Evolutionary conservation across 1,140 invertebrate genomes (phyloP).

Genomic region (Ips typographus): DNA sequence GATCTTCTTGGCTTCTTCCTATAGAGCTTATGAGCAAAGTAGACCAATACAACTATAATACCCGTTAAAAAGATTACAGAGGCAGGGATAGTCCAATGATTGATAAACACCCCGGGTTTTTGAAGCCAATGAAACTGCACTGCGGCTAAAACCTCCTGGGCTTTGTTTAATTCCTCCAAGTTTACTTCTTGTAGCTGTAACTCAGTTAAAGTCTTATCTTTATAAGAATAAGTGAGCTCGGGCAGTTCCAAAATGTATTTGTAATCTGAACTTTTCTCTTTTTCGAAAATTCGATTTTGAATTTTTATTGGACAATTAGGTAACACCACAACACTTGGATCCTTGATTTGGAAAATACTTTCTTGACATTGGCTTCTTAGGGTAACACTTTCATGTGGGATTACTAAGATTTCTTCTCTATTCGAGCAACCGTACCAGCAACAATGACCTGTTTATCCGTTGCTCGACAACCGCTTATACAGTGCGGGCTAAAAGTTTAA

Average conservation of each 20-base stretch:
- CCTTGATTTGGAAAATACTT: neutral
- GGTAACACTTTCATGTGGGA: neutral
- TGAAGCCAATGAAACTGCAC: neutral
- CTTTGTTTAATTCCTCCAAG: too few relatives aligned
- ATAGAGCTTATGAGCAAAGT: too few relatives aligned
- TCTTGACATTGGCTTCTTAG: neutral
- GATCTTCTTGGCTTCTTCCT: too few relatives aligned
- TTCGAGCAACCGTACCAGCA: too few relatives aligned
- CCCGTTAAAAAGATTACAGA: neutral
- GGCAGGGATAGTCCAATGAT: neutral
- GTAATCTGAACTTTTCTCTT: neutral
- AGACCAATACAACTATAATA: neutral
- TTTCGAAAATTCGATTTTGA: neutral
- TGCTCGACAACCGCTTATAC: too few relatives aligned
- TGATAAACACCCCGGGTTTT: neutral
- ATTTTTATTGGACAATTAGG: neutral
- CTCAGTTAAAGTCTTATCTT: neutral
- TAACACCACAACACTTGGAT: neutral
- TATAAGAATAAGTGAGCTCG: neutral
- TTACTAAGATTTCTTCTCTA: slow-evolving; percentile 4
- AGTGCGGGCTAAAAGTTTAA: too few relatives aligned
- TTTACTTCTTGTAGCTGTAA: neutral
- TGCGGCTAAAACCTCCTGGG: too few relatives aligned
- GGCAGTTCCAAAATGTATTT: slow-evolving; percentile 10
- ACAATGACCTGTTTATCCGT: too few relatives aligned